Conservation (phyloP, 2,797 vertebrate species). For the Bradypus variegatus region DNA sequence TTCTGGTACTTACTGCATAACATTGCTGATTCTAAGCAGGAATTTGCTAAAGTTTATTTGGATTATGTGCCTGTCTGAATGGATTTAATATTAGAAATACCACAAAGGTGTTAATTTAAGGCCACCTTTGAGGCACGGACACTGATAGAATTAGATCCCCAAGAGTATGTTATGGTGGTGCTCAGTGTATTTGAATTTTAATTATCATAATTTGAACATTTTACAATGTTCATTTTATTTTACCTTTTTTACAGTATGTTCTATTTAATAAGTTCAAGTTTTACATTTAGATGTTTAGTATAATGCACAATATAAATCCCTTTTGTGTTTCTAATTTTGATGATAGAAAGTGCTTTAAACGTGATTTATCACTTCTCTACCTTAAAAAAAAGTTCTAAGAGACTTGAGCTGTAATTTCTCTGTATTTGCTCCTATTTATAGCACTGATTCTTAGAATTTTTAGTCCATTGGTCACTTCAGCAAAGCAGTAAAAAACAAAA, state of each 20-base stretch:
- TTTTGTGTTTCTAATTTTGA: slow-evolving; percentile 3
- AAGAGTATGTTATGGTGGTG: background rate
- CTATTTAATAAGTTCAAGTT: background rate
- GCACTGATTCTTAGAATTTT: background rate
- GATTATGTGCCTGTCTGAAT: slow-evolving; percentile 15
- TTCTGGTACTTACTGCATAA: background rate
- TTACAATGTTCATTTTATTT: slow-evolving; percentile 36
- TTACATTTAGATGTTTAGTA: slow-evolving; percentile 24
- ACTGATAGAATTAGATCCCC: background rate
- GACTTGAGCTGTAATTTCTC: background rate
- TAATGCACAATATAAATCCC: background rate
- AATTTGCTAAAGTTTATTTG: slow-evolving; percentile 38
- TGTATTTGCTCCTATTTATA: background rate
- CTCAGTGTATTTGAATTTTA: slow-evolving; percentile 22
- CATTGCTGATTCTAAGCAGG: slow-evolving; percentile 9
- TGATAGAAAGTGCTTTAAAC: background rate
- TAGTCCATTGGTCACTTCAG: background rate
- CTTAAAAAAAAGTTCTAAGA: background rate
- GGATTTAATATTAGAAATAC: slow-evolving; percentile 14
- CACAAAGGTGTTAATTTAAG: background rate
- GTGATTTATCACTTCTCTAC: background rate
- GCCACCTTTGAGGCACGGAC: background rate
- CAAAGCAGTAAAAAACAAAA: background rate
- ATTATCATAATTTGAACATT: slow-evolving; percentile 14
- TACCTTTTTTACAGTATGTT: slow-evolving; percentile 23